phyloP scores from a whole-genome alignment of 2,113 vertebrate genomes.

The Thryonomys swinderianus region DNA sequence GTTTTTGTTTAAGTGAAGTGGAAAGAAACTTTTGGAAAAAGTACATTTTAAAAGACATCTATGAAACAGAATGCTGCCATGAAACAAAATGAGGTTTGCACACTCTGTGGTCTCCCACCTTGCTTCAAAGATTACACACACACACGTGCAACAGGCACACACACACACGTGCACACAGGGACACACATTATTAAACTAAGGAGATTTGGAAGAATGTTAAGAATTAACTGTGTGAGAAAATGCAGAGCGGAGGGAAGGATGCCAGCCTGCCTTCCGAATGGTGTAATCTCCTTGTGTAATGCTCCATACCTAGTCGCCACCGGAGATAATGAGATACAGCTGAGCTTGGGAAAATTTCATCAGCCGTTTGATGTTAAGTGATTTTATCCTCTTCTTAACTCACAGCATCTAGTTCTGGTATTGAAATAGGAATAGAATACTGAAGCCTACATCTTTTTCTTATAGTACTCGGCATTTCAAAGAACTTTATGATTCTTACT shows the following conservation, averaged over 20 bases:
- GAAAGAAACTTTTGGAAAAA: conserved; percentile 25
- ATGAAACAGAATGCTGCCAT: not conserved
- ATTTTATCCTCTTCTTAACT: conserved; percentile 71
- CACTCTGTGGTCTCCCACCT: not conserved
- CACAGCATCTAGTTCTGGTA: conserved; percentile 42
- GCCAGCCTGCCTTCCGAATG: conserved; percentile 9
- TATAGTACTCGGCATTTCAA: conserved; percentile 62
- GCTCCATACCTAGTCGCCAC: conserved; percentile 42
- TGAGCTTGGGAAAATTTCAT: conserved; percentile 67
- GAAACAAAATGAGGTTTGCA: not conserved
- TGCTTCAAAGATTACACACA: not conserved
- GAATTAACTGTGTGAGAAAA: conserved; percentile 1
- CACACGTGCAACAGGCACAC: not conserved
- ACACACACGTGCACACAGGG: not conserved
- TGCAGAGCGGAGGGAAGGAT: not conserved
- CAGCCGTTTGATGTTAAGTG: conserved; percentile 59
- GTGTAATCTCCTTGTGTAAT: not conserved
- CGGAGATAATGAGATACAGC: conserved; percentile 56
- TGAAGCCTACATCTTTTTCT: conserved; percentile 51
- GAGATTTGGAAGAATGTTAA: conserved; percentile 33
- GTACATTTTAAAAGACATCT: not conserved
- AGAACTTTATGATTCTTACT: conserved; percentile 65
- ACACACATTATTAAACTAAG: not conserved
- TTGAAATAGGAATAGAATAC: conserved; percentile 64
- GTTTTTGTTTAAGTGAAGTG: conserved; percentile 53